phyloP scores from a whole-genome alignment of 2,888 invertebrate genomes.

The Teinopalpus imperialis region DNA sequence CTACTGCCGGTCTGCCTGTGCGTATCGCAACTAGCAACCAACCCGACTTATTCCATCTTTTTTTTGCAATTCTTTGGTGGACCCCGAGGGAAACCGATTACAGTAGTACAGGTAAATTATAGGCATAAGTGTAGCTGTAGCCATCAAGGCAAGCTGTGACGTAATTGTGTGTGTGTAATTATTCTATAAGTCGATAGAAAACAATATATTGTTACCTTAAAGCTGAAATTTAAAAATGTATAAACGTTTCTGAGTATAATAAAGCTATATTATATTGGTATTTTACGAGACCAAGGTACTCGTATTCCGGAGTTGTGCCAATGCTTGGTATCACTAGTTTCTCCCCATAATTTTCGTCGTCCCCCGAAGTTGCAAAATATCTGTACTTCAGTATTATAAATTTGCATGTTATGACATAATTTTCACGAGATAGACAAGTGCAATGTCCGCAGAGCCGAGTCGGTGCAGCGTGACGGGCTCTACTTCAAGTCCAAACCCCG shows the following conservation, averaged over 20 bases:
- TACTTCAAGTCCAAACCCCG: not conserved
- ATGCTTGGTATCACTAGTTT: too few relatives aligned
- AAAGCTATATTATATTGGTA: too few relatives aligned
- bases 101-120: slow-evolving; percentile 14
- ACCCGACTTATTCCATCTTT: not conserved
- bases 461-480: slow-evolving; percentile 8
- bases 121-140: not conserved
- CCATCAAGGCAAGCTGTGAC: not conserved
- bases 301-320: too few relatives aligned
- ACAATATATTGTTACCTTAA: too few relatives aligned
- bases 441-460: slow-evolving; percentile 6
- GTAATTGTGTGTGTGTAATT: too few relatives aligned
- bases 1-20: slow-evolving; percentile 27
- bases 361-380: not conserved
- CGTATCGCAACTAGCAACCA: not conserved
- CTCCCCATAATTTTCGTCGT: too few relatives aligned
- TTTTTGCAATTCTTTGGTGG: slow-evolving; percentile 3
- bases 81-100: slow-evolving; percentile 7
- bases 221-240: too few relatives aligned
- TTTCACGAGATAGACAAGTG: not conserved
- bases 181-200: too few relatives aligned
- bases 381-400: too few relatives aligned
- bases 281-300: too few relatives aligned
- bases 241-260: too few relatives aligned
- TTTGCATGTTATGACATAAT: not conserved